Evolutionary conservation across 1,140 invertebrate species (phyloP), one percentile per base, ranked within the genome.

Genomic region (Dendroctonus valens): DNA sequence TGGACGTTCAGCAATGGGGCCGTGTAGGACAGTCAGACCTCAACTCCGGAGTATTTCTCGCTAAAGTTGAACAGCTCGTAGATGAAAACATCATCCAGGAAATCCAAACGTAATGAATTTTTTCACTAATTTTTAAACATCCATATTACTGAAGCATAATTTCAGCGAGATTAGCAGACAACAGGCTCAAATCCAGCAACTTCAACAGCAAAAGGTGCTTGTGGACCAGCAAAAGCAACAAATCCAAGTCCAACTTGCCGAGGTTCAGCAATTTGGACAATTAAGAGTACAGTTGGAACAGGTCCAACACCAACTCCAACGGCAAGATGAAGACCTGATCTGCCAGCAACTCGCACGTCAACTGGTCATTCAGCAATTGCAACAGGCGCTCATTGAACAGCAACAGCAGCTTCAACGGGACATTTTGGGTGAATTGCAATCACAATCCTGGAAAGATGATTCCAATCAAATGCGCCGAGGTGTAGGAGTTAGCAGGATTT

Each of bases 281-380:
- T 11, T 7, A 7, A 4, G 42, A 46, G 42, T 46, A 38, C 42
- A 59, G 49, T 38, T 46, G 41, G 42, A 59, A 7, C 15, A 59
- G 4, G 57, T 14, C 9, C 41, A 41, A 5, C 42, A 59, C 39
- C 9, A 42, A 7, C 57, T 59, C 26, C 5, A 59, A 39, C 42
- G 49, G 37, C 57, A 59, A 11, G 57, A 37, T 38, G 48, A 51
- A 50, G 48, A 51, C 44, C 41, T 61, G 39, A 7, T 51, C 4
- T 2, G 9, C 11, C 37, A 61, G 12, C 38, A 46, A 40, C 3
- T 61, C 12, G 37, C 49, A 3, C 46, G 46, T 38, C 59, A 61
- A 61, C 12, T 61, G 12, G 59, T 51, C 7, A 51, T 61, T 41
- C 59, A 61, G 15, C 59, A 61, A 14, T 14, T 61, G 26, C 59